Evolutionary conservation across 2,888 invertebrate species (phyloP).

Genomic region (Arenicola marina): DNA sequence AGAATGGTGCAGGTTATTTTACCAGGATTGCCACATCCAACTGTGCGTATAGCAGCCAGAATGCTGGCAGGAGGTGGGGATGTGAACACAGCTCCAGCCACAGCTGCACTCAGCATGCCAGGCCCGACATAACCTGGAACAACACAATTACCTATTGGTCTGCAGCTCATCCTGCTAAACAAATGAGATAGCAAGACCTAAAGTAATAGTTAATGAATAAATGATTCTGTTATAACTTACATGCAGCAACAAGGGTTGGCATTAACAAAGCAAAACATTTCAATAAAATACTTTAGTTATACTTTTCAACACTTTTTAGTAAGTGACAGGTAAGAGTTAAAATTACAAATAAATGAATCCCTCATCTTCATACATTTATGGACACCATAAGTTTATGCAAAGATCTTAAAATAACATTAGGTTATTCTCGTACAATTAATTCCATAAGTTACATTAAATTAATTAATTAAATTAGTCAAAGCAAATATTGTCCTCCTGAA

Average conservation of each 20-base stretch:
- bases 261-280: background rate
- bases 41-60: conserved; percentile 69
- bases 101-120: conserved; percentile 79
- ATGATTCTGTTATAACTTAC: background rate
- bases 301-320: background rate
- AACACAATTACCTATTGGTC: background rate
- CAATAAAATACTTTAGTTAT: background rate
- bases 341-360: background rate
- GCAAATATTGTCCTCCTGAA: no score
- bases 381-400: no score
- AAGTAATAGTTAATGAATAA: background rate
- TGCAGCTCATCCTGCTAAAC: background rate
- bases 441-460: background rate
- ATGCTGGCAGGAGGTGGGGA: conserved; percentile 76
- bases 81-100: conserved; percentile 77
- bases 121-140: conserved; percentile 74
- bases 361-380: no score
- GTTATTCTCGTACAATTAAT: background rate
- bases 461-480: no score
- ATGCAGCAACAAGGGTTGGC: background rate
- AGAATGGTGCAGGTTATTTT: background rate
- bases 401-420: background rate
- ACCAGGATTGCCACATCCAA: conserved; percentile 59
- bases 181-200: background rate
- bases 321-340: background rate